phyloP scores from a whole-genome alignment of 2,113 vertebrate species.

The Peromyscus maniculatus region DNA sequence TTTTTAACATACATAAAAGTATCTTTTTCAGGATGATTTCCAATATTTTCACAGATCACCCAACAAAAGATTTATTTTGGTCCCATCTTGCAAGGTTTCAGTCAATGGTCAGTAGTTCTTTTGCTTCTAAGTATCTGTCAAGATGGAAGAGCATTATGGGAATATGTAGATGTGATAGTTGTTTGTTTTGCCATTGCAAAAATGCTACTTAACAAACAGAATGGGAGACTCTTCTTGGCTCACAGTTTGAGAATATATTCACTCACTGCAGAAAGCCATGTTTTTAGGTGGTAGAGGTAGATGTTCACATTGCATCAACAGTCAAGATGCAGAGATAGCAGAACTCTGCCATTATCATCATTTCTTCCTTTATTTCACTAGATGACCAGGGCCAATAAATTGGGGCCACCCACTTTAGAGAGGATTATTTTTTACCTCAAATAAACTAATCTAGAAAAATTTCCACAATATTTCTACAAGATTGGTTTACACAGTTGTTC shows the following conservation, averaged over 20 bases:
- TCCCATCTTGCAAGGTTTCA: background rate
- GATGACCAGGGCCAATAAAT: background rate
- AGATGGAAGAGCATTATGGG: background rate
- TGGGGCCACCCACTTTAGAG: background rate
- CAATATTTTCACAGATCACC: background rate
- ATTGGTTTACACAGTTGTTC: background rate
- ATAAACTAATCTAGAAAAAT: background rate
- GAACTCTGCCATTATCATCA: background rate
- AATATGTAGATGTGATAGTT: background rate
- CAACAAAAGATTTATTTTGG: background rate
- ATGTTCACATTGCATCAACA: background rate
- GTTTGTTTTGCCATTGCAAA: background rate
- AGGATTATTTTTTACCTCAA: background rate
- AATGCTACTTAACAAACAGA: background rate
- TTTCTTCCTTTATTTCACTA: background rate
- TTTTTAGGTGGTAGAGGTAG: background rate
- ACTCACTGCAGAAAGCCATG: no score
- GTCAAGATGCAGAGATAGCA: background rate
- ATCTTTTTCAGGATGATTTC: background rate
- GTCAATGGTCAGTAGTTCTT: background rate
- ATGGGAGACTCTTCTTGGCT: background rate
- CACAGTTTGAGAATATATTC: background rate
- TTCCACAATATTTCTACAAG: background rate
- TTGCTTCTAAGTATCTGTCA: background rate
- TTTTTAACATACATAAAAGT: background rate